phyloP scores from a whole-genome alignment of 2,113 vertebrate genomes.

The Eptesicus fuscus region DNA sequence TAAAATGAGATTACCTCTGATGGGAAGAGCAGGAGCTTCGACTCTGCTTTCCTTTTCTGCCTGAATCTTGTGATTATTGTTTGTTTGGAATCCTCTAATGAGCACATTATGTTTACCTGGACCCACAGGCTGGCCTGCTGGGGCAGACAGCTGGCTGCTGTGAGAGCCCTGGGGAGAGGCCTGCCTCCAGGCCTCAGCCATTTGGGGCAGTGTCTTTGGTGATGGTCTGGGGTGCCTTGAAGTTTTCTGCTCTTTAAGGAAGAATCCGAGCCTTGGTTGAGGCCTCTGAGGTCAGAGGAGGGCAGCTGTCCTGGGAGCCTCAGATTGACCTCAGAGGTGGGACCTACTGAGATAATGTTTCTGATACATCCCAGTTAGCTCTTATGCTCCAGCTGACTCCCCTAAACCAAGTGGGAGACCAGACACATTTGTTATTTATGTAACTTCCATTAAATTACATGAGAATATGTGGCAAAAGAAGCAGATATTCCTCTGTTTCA shows the following conservation, averaged over 20 bases:
- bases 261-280: neutral
- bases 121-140: neutral
- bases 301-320: neutral
- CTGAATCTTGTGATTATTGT: neutral
- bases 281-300: neutral
- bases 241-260: neutral
- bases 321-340: neutral
- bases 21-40: neutral
- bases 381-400: neutral
- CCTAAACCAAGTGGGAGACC: neutral
- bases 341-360: neutral
- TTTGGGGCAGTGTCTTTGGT: neutral
- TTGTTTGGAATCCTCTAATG: neutral
- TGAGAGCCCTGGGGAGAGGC: neutral
- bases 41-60: neutral
- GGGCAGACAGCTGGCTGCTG: neutral
- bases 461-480: neutral
- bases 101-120: neutral
- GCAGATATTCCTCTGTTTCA: neutral
- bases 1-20: constrained; percentile 42
- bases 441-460: neutral
- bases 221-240: neutral
- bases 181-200: neutral
- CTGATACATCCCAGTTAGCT: neutral
- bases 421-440: neutral